Evolutionary conservation across 2,113 vertebrate genomes (phyloP).

Genomic region (Hemibagrus wyckioides): DNA sequence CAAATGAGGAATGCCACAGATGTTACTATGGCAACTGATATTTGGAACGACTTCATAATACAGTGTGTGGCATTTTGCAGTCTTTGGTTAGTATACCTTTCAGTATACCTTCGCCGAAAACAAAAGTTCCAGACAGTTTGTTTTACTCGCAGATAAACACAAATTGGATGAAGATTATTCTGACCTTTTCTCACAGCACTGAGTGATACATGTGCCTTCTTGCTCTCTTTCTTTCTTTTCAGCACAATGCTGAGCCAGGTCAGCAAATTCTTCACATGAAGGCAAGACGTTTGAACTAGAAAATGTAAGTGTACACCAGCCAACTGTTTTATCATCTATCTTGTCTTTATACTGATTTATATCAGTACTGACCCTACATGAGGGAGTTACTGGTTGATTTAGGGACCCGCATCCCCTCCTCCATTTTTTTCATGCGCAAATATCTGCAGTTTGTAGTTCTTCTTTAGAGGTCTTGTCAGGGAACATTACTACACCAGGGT

Average conservation of each 20-base stretch:
- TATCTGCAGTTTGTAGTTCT: background rate
- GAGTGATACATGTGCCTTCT: background rate
- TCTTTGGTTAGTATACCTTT: background rate
- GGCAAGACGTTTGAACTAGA: background rate
- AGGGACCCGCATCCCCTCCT: background rate
- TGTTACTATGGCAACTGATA: no score
- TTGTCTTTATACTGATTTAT: background rate
- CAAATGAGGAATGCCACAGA: no score
- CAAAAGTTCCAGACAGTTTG: background rate
- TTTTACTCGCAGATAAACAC: background rate
- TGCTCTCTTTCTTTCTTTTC: background rate
- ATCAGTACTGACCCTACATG: background rate
- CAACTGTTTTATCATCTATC: background rate
- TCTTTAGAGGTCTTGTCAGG: background rate
- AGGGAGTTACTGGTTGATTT: background rate
- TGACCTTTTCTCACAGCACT: background rate
- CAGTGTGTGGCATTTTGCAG: no score
- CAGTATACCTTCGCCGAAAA: background rate
- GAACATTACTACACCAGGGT: background rate
- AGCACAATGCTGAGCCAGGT: background rate
- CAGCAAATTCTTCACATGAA: background rate
- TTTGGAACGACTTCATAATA: no score
- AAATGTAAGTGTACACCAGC: background rate
- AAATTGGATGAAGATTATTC: background rate
- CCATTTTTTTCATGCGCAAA: background rate